A percentile compares a stretch with the other conserved stretches of the same genome.
Conservation (phyloP, 2,113 vertebrate species). For the Sterrhoptilus dennistouni region DNA sequence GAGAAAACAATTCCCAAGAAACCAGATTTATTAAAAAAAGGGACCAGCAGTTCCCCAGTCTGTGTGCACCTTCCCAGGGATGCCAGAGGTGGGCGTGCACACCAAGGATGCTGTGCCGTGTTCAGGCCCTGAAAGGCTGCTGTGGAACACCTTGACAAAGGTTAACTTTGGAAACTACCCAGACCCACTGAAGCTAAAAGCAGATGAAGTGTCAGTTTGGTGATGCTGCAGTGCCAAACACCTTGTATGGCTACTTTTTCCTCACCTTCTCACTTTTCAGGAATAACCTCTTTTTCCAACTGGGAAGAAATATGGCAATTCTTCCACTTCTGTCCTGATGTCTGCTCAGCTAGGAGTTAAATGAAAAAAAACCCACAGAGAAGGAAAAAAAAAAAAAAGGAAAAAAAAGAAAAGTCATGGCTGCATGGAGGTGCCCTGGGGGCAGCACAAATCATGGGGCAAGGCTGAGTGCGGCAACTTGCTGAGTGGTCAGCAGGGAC, state of each 20-base stretch:
- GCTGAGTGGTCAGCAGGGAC: neutral
- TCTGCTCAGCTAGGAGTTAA: neutral
- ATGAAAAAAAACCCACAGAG: neutral
- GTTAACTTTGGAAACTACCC: neutral
- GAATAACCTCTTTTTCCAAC: neutral
- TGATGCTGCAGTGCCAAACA: neutral
- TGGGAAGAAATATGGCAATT: neutral
- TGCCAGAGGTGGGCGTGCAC: neutral
- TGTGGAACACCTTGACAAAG: neutral
- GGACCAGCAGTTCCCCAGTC: neutral
- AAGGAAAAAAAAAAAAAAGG: too few relatives aligned
- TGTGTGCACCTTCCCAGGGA: neutral
- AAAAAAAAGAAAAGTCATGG: neutral
- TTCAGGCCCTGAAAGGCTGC: neutral
- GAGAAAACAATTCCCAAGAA: neutral
- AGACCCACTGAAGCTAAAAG: neutral
- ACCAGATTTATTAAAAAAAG: neutral
- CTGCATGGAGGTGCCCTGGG: neutral
- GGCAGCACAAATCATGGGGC: neutral
- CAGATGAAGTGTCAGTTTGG: neutral
- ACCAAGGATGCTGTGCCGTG: rapidly evolving
- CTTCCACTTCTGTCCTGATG: neutral
- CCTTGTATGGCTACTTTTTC: conserved; percentile 10
- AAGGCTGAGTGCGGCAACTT: neutral
- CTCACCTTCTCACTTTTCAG: neutral